These are phyloP conservation scores for Erannis defoliaria DNA, from an alignment of 2,888 invertebrate genomes.

Conservation along the genomic window DNA sequence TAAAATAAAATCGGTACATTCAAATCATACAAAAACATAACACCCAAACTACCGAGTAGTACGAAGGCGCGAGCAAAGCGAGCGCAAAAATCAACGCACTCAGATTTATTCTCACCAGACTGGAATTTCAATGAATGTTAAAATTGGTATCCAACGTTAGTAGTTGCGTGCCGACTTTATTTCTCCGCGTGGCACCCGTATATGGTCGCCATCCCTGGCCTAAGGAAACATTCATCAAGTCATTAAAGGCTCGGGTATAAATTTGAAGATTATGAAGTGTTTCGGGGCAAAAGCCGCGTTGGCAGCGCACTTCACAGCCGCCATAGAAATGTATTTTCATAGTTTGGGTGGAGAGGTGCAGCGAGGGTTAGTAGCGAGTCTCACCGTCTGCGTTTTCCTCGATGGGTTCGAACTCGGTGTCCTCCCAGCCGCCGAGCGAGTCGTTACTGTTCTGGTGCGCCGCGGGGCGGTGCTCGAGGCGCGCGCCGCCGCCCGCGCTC, in stretches of 20 bases:
- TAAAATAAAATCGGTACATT: slow-evolving; percentile 5
- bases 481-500: slow-evolving; percentile 42
- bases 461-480: slow-evolving; percentile 60
- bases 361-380: slow-evolving; percentile 4
- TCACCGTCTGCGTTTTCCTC: slow-evolving; percentile 88
- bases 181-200: slow-evolving; percentile 28
- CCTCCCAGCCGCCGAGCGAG: slow-evolving; percentile 90
- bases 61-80: slow-evolving; percentile 48
- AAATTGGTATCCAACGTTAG: slow-evolving; percentile 33
- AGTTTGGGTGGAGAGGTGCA: neutral
- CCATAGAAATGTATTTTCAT: neutral
- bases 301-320: neutral
- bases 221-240: slow-evolving; percentile 23
- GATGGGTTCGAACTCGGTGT: slow-evolving; percentile 92
- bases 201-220: slow-evolving; percentile 34
- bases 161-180: slow-evolving; percentile 35
- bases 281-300: no score
- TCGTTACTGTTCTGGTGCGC: slow-evolving; percentile 82
- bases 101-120: slow-evolving; percentile 20
- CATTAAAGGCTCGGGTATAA: slow-evolving; percentile 13
- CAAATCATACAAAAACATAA: slow-evolving; percentile 10
- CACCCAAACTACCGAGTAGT: slow-evolving; percentile 16
- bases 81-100: slow-evolving; percentile 16
- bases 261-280: no score
- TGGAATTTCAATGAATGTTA: slow-evolving; percentile 28